phyloP scores from a whole-genome alignment of 2,888 invertebrate genomes.

The Trichogramma evanescens region DNA sequence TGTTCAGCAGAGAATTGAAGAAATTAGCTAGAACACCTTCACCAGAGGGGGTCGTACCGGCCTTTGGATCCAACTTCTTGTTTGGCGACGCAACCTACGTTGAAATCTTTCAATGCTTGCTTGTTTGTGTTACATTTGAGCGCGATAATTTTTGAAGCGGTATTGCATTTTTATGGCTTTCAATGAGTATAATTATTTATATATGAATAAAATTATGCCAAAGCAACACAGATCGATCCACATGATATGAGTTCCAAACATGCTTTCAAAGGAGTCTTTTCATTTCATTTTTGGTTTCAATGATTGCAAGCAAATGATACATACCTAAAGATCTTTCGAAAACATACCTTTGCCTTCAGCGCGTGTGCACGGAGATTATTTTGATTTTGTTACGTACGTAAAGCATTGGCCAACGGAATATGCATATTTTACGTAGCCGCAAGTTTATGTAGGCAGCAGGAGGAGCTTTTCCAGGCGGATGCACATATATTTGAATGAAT shows the following conservation, averaged over 20 bases:
- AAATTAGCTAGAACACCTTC: constrained; percentile 96
- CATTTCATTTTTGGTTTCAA: neutral
- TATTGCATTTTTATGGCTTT: neutral
- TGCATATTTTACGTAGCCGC: no score
- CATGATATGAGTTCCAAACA: constrained; percentile 37
- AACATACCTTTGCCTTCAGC: no score
- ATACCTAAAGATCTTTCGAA: no score
- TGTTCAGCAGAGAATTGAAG: constrained; percentile 94
- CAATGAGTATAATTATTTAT: neutral
- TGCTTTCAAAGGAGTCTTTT: constrained; percentile 31
- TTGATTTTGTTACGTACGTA: no score
- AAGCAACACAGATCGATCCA: constrained; percentile 34
- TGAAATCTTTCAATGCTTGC: constrained; percentile 25
- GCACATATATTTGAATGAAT: no score
- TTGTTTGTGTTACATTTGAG: constrained; percentile 11
- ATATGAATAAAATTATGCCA: constrained; percentile 11
- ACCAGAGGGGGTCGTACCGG: constrained; percentile 65
- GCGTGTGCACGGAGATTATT: no score
- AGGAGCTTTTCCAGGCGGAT: no score
- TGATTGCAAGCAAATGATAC: no score
- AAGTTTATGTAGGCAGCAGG: no score
- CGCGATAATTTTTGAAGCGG: no score
- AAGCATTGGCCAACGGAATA: no score
- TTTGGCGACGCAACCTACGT: constrained; percentile 55
- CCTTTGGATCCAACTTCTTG: constrained; percentile 56